These are phyloP conservation scores for Prorops nasuta DNA, from an alignment of 1,140 invertebrate species.

Conservation along the genomic window DNA sequence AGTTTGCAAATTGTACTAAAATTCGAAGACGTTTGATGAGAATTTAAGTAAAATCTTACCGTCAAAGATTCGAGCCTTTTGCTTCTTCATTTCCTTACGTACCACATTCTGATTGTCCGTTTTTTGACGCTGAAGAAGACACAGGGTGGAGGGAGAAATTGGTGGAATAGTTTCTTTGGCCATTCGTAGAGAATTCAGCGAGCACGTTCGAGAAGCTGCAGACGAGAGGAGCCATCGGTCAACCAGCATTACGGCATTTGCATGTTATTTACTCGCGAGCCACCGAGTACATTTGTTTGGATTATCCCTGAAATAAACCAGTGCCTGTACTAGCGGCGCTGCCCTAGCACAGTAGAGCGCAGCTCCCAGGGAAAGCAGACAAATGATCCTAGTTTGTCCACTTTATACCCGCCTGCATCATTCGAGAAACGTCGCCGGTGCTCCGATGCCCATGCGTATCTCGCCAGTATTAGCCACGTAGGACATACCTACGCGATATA, in stretches of 20 bases:
- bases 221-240: conserved; percentile 55
- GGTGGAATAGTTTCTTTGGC: no score
- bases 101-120: not conserved
- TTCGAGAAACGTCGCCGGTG: conserved; percentile 29
- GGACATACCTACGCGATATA: no score
- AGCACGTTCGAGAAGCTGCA: conserved; percentile 30
- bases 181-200: conserved; percentile 15
- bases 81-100: no score
- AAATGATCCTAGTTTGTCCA: conserved; percentile 51
- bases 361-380: conserved; percentile 43
- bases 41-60: no score
- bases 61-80: no score
- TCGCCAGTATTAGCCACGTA: no score
- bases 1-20: no score
- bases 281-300: conserved; percentile 59
- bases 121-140: no score
- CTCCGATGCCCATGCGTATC: no score
- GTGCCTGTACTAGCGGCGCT: conserved; percentile 17
- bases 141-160: no score
- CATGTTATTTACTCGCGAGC: conserved; percentile 59
- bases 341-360: not conserved
- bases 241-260: conserved; percentile 59
- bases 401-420: conserved; percentile 48
- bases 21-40: no score
- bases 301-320: conserved; percentile 59